Base-by-base conservation (phyloP, 2,888 invertebrate genomes). In the Pachliopta kotzebuea region DNA sequence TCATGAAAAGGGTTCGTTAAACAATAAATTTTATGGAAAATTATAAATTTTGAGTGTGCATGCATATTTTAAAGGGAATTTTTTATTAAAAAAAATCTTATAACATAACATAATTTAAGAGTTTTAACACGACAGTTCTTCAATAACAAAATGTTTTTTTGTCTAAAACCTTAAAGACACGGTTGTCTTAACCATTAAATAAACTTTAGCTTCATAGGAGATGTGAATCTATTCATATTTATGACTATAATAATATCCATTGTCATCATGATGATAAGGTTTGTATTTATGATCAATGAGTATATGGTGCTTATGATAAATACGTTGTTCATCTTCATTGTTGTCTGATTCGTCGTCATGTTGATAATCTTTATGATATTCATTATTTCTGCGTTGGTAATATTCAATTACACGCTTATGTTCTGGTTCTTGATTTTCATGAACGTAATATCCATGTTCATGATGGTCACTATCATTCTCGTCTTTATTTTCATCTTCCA, bases 401-500 rank as follows among this genome's bases (percentile, higher is more conserved):
- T 59, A 50, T 50, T 63, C 63, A 23, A 50, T 31, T 17, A 55
- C 24, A 49, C 50, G 63, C 26, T 57, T 18, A 9, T n/a, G 53
- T 53, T 63, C 53, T 24, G 58, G 58, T 31, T 59, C 52, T 20
- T 52, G 52, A 20, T 60, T 8, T 42, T 60, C 54, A 42, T 60
- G 53, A 42, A 42, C 60, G 72, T 63, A 11, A 56, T 62, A 45
- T 67, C 68, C 50, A 23, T 60, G 70, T 74, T 66, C 63, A 60
- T 77, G 73, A 62, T 77, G 72, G 55, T 75, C 69, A 23, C 68
- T 65, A 26, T 74, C 50, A n/a, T 61, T n/a, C n/a, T 31, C 52
- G 45, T 61, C 59, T n/a, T 56, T 21, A 18, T 50, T 61, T 56
- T 54, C 50, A 20, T 8, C 20, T 7, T 63, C 61, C 21, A 54